Base-by-base conservation (phyloP, 2,888 invertebrate genomes). In the Endomychus coccineus region DNA sequence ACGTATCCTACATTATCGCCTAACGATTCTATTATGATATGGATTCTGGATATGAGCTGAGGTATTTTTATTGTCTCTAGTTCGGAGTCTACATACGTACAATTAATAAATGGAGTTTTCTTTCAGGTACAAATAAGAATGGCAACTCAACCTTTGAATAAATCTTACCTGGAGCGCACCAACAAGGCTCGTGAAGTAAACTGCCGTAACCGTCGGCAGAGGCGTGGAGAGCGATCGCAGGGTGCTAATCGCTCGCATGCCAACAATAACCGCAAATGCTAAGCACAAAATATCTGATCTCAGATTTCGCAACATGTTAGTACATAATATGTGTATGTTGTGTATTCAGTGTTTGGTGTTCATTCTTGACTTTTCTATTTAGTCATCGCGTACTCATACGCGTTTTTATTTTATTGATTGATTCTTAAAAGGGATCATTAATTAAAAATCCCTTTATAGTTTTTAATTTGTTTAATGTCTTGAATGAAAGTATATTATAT, bases 241-340 rank as follows among this genome's bases (percentile, higher is more conserved):
- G 67, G 67, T 49, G 59, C 62, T 40, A 61, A 53, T 38, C 66
- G 69, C 53, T 69, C 69, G 38, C 61, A 63, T 56, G 69, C 67
- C 45, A 71, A 69, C 58, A 71, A 71, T 56, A 70, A 71, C 57
- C 69, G 71, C 60, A 70, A 70, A 64, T 70, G 70, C 64, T 70
- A 61, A 62, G 52, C 56, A 51, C 51, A 52, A 44, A 44, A 35
- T 36, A 22, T 32, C 30, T 46, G 60, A 61, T 62, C 62, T 62
- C 61, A 60, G 25, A 31, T n/a, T 33, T 32, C 38, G 38, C 29
- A 32, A 38, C 38, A 48, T 39, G 14, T 16, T 16, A 32, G 31
- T 25, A 31, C 25, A 22, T 17, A n/a, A 21, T 7, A 19, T 7
- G n/a, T n/a, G 21, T 19, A 19, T 7, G 21, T 19, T n/a, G 21